Base-by-base conservation (phyloP, 2,888 invertebrate genomes). In the Limnephilus lunatus region DNA sequence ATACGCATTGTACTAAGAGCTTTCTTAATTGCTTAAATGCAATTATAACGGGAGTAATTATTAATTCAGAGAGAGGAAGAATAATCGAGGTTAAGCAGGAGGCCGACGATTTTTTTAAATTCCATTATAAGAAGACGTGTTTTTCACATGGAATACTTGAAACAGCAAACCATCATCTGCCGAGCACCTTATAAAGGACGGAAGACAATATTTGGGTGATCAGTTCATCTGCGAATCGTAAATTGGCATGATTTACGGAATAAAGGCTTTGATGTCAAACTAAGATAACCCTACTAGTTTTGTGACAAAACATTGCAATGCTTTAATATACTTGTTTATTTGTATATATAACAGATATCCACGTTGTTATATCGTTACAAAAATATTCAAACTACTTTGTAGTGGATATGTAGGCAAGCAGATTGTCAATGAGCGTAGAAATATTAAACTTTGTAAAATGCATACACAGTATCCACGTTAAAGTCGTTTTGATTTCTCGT, bases 121-220 rank as follows among this genome's bases (percentile, higher is more conserved):
- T 83, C 9, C 35, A 83, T 83, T 83, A 83, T 83, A 35, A 35
- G 19, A 83, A 83, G 83, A 25, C 83, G 12, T 35, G 83, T 83
- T 35, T 83, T 83, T 32, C 9, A 83, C 32, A 83, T n/a, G 35
- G 15, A 83, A 83, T 83, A 35, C 83, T 25, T 53, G 53, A 87
- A 48, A 31, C 19, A n/a, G 53, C 15, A 68, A 44, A 48, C n/a
- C 31, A 87, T 87, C 87, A 87, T 87, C 87, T 87, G 87, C 87
- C 53, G 25, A 53, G 87, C n/a, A 53, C 87, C 87, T 53, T 87
- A 87, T 87, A 30, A 25, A 53, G 87, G 7, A 1, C 9, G 31
- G 48, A 19, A 31, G 14, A 4, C 87, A 68, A 31, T 87, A 87
- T 87, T 87, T 87, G 87, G 87, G 53, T 87, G 31, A 19, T 35